Percentiles rank a stretch among this genome's conserved stretches.
phyloP scores from a whole-genome alignment of 2,888 invertebrate genomes.

The Pristionchus fissidentatus region DNA sequence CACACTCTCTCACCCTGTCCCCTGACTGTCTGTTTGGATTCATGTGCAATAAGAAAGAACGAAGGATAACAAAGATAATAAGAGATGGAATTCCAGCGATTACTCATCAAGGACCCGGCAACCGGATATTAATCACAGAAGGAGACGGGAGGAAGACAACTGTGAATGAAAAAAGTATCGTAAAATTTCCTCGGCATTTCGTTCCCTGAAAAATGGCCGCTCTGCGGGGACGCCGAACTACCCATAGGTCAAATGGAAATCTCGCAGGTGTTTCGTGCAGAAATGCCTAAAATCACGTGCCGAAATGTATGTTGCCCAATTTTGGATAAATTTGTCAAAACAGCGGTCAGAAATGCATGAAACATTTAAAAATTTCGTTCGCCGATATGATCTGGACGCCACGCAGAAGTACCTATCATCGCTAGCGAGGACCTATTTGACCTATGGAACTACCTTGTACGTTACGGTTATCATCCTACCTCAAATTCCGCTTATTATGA shows the following conservation, averaged over 20 bases:
- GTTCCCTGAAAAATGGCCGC: slow-evolving; percentile 2
- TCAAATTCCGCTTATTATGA: neutral
- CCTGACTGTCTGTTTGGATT: too few relatives aligned
- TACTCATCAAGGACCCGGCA: neutral
- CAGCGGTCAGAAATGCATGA: too few relatives aligned
- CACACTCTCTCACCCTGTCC: too few relatives aligned
- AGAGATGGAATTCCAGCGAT: neutral
- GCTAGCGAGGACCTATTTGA: too few relatives aligned
- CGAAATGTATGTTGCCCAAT: too few relatives aligned
- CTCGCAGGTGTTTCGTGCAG: too few relatives aligned
- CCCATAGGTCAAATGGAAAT: too few relatives aligned
- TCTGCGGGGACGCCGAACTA: neutral
- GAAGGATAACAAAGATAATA: neutral
- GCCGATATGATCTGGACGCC: too few relatives aligned
- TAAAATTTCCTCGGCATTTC: neutral
- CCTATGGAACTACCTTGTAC: neutral
- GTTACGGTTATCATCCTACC: neutral
- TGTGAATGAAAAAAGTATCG: neutral
- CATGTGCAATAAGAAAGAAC: neutral
- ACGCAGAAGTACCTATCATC: too few relatives aligned
- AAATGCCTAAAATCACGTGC: too few relatives aligned
- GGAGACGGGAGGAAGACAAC: neutral
- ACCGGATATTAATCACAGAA: neutral
- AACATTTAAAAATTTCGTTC: too few relatives aligned
- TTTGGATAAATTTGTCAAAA: too few relatives aligned